Evolutionary conservation across 2,888 invertebrate genomes (phyloP), one percentile per base, ranked within the genome.

Genomic region (Amblyteles armatorius): DNA sequence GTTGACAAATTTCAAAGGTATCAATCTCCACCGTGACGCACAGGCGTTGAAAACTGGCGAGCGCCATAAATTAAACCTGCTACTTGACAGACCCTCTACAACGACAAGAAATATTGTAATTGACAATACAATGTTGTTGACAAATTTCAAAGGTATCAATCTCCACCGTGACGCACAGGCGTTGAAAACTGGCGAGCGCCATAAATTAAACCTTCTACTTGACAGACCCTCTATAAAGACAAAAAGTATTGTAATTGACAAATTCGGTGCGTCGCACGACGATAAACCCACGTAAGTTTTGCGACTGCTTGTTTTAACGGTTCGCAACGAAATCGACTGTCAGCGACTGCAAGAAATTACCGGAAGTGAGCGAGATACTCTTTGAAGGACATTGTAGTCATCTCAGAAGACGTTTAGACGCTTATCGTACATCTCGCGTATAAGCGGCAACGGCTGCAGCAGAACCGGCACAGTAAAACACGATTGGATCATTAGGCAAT

Each of bases 401-500:
- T 79, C 63, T 69, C 29, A 63, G 63, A 76, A 69, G 69, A 82
- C 79, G 69, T 78, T 72, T n/a, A 50, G 52, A 48, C 19, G 69
- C 60, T 76, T 57, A 74, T 76, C 65, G 74, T 65, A 13, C 29
- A 29, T 36, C 52, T 55, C 13, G 79, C 22, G 13, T 19, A 2
- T 2, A 33, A 52, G 44, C 60, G 7, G 29, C 52, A 69, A 5
- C 19, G 22, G 22, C 22, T 26, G 69, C 71, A 52, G 33, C 63
- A 65, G 22, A 36, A 19, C 29, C 33, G n/a, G 19, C 44, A 40
- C 29, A 52, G 33, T 36, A 79, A 68, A 55, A 40, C 36, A 79
- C 78, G 84, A 81, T 79, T 71, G 86, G 87, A 86, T 88, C 88
- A 90, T 90, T 90, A 89, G 87, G 85, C 88, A 90, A 90, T 90